Evolutionary conservation across 2,888 invertebrate species (phyloP).

Genomic region (Cataglyphis albicans): DNA sequence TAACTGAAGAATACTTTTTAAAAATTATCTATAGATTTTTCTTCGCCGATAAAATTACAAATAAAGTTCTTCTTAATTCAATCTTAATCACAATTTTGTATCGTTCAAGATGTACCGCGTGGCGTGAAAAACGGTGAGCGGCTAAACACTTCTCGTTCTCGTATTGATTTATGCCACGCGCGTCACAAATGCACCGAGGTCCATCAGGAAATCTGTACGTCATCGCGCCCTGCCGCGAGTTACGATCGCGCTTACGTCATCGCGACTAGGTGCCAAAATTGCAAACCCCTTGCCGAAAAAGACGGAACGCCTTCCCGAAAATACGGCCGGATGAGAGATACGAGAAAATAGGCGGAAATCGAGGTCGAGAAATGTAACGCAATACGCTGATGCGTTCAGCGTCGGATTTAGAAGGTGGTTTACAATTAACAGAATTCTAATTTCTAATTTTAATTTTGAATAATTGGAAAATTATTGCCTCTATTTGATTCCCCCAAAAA

Average conservation of each 20-base stretch:
- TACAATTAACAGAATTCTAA: not conserved
- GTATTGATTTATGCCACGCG: slow-evolving; percentile 36
- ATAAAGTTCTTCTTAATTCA: not conserved
- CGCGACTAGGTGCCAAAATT: slow-evolving; percentile 23
- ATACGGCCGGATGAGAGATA: not conserved
- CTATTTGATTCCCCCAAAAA: not conserved
- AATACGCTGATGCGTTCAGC: not conserved
- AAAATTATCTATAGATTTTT: not conserved
- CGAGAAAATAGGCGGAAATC: not conserved
- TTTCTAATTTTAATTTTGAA: not conserved
- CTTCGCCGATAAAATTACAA: not conserved
- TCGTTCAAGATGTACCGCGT: slow-evolving; percentile 24
- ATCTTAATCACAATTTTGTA: slow-evolving; percentile 8
- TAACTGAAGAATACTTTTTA: not conserved
- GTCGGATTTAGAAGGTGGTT: not conserved
- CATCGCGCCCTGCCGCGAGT: slow-evolving; percentile 38
- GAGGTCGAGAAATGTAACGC: slow-evolving; percentile 2
- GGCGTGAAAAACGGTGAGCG: not conserved
- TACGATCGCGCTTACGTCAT: slow-evolving; percentile 46
- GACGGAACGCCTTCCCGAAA: not conserved
- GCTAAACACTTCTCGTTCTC: slow-evolving; percentile 4
- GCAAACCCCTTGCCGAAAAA: not conserved
- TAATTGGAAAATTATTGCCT: not conserved
- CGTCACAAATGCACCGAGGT: slow-evolving; percentile 43
- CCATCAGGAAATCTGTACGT: slow-evolving; percentile 42